phyloP scores from a whole-genome alignment of 2,888 invertebrate species.

The Tenthredo mesomela region DNA sequence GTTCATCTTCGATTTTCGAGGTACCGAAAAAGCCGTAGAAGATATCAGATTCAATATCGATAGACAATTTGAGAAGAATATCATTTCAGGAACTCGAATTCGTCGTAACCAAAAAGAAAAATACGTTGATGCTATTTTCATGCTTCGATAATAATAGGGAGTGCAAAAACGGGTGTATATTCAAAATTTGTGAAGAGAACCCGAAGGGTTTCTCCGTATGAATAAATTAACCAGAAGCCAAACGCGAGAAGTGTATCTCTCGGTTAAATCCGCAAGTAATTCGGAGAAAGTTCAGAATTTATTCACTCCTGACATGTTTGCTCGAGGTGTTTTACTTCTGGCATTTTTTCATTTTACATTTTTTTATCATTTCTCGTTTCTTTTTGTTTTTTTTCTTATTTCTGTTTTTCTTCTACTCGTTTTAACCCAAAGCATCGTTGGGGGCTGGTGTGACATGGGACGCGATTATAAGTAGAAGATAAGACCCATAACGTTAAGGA shows the following conservation, averaged over 20 bases:
- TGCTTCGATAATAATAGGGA: not conserved
- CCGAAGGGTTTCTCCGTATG: not conserved
- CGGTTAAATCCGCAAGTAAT: not conserved
- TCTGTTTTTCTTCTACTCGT: not conserved
- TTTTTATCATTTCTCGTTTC: not conserved
- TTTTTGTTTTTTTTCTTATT: not conserved
- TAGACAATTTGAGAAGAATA: too few species aligned
- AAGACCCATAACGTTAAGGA: constrained; percentile 4
- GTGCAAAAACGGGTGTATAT: not conserved
- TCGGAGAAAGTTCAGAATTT: constrained; percentile 6
- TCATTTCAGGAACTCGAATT: too few species aligned
- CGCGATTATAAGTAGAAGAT: constrained; percentile 8
- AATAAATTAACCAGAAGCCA: not conserved
- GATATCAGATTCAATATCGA: too few species aligned
- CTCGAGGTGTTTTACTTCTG: not conserved
- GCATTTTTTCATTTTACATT: not conserved
- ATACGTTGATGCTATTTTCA: not conserved
- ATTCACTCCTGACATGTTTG: not conserved
- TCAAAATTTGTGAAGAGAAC: not conserved
- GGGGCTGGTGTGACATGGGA: not conserved
- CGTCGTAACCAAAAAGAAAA: too few species aligned
- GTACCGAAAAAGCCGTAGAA: not conserved
- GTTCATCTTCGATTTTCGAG: not conserved
- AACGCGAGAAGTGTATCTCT: not conserved
- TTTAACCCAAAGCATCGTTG: too few species aligned